Percentiles rank a stretch among this genome's conserved stretches.
These are phyloP conservation scores for Agelaius phoeniceus DNA, from an alignment of 2,113 vertebrate genomes.

Conservation along the genomic window DNA sequence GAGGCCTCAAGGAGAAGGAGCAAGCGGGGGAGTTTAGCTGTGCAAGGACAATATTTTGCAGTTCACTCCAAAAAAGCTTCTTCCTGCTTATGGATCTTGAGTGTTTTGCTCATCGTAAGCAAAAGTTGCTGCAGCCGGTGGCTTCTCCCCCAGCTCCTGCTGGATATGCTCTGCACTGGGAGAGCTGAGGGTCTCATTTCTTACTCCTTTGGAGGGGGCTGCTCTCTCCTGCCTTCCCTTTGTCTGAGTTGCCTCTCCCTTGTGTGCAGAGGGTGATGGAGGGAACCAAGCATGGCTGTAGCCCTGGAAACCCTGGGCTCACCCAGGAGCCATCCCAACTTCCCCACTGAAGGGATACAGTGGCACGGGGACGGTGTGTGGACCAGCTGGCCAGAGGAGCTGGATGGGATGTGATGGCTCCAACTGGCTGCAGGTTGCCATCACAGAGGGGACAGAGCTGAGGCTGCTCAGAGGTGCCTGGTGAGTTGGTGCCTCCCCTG, in stretches of 20 bases:
- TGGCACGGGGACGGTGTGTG: not conserved
- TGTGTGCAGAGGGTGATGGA: not conserved
- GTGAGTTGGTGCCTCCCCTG: not conserved
- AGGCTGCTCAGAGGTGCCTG: not conserved
- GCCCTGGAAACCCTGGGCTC: not conserved
- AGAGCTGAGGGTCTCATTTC: fast-evolving
- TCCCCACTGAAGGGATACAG: not conserved
- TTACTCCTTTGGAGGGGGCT: not conserved
- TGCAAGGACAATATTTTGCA: conserved; percentile 25
- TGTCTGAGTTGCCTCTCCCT: not conserved
- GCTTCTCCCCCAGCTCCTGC: not conserved
- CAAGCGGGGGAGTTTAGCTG: not conserved
- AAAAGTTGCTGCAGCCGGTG: not conserved
- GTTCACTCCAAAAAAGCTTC: not conserved
- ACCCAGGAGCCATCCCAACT: fast-evolving
- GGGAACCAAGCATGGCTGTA: not conserved
- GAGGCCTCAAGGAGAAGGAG: not conserved
- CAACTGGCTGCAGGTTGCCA: conserved; percentile 74
- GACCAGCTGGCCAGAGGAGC: conserved; percentile 57
- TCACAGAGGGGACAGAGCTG: conserved; percentile 49
- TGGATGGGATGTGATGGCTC: conserved; percentile 66
- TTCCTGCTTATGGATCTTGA: not conserved
- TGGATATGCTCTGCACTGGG: fast-evolving
- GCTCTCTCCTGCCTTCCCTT: not conserved
- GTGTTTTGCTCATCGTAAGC: not conserved